Percentiles rank a stretch among this genome's conserved stretches.
Evolutionary conservation across 1,140 invertebrate species (phyloP).

Genomic region (Trigoniulus corallinus): DNA sequence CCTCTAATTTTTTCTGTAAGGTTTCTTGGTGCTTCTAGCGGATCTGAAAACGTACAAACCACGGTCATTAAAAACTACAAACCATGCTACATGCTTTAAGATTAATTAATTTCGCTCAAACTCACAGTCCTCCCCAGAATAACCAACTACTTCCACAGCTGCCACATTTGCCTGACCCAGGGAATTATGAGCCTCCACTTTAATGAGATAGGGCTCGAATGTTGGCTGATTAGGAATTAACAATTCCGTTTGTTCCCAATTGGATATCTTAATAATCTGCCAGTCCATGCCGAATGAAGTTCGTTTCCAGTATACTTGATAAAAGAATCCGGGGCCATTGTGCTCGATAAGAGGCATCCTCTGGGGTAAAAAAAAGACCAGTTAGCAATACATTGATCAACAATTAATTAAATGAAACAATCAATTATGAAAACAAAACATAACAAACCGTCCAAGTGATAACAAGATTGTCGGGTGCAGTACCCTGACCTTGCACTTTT

Average conservation of each 20-base stretch:
- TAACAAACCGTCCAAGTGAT: constrained; percentile 73
- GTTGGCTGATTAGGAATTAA: constrained; percentile 70
- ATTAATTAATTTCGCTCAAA: too few species aligned
- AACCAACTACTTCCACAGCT: constrained; percentile 67
- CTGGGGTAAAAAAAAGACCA: constrained; percentile 28
- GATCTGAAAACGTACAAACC: constrained; percentile 33
- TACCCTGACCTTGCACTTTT: constrained; percentile 80
- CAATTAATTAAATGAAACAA: neutral
- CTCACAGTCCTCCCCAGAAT: constrained; percentile 79
- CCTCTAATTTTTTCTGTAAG: constrained; percentile 59
- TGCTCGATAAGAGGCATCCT: constrained; percentile 92
- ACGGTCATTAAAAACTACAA: constrained; percentile 1
- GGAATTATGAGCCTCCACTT: constrained; percentile 80
- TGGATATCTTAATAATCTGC: constrained; percentile 48
- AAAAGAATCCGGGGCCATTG: constrained; percentile 83
- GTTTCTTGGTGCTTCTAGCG: constrained; percentile 60
- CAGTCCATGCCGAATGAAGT: constrained; percentile 55
- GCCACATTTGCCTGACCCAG: constrained; percentile 69
- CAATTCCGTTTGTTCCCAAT: constrained; percentile 51
- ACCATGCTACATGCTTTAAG: too few species aligned
- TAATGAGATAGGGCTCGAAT: constrained; percentile 77
- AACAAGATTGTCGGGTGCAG: constrained; percentile 70
- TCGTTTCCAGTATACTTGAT: constrained; percentile 69
- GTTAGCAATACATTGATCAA: too few species aligned
- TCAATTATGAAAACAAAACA: neutral